These are phyloP conservation scores for Lepus oiostolus DNA, from an alignment of 2,797 vertebrate genomes.

Conservation along the genomic window DNA sequence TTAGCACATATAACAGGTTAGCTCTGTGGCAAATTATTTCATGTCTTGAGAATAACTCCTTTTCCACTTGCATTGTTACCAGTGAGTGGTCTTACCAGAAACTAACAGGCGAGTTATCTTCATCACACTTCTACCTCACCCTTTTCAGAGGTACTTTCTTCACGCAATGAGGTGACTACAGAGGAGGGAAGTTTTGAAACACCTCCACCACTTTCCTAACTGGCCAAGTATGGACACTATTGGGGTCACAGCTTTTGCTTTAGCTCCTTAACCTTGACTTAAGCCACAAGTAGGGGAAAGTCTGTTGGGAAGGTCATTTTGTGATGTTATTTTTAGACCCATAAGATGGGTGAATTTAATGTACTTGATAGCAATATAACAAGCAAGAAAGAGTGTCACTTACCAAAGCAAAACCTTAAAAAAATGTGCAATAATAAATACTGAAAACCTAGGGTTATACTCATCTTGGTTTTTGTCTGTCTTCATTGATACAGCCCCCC, in stretches of 20 bases:
- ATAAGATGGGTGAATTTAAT: neutral
- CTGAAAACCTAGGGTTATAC: neutral
- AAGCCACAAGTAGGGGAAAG: neutral
- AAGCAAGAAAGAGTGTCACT: neutral
- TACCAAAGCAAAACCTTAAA: neutral
- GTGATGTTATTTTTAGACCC: slow-evolving; percentile 17
- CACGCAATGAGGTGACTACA: neutral
- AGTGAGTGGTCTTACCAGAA: neutral
- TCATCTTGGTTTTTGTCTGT: neutral
- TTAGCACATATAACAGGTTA: slow-evolving; percentile 12
- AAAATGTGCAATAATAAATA: neutral
- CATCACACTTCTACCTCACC: neutral
- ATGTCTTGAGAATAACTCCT: neutral
- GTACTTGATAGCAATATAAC: neutral
- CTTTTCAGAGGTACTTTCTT: neutral
- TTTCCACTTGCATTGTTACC: slow-evolving; percentile 20
- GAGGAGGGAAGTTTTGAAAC: neutral
- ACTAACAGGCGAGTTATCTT: neutral
- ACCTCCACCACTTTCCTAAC: neutral
- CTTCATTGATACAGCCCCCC: neutral
- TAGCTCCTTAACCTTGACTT: neutral
- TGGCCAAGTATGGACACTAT: neutral
- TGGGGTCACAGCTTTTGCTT: neutral
- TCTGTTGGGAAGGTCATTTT: neutral
- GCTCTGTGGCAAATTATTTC: slow-evolving; percentile 38